These are phyloP conservation scores for Lepidocolaptes lacrymiger DNA, from an alignment of 2,797 vertebrate species.

Conservation along the genomic window DNA sequence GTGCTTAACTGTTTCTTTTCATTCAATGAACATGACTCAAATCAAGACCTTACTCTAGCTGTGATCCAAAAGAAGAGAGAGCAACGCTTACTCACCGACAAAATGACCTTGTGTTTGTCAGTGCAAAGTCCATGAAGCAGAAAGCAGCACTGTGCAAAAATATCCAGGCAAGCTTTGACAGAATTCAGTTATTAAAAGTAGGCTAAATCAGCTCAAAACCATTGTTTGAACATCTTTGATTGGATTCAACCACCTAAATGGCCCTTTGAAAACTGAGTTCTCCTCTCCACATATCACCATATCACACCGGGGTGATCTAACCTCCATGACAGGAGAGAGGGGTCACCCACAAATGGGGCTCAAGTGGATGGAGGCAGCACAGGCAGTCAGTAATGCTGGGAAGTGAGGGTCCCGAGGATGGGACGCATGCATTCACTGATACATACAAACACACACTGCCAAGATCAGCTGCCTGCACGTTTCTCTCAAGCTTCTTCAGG, in stretches of 20 bases:
- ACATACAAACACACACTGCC: rapidly evolving
- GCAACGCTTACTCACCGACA: neutral
- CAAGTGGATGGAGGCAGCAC: neutral
- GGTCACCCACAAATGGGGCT: rapidly evolving
- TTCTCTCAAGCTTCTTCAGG: neutral
- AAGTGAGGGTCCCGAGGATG: neutral
- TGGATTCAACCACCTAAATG: neutral
- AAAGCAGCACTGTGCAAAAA: neutral
- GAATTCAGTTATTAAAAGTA: neutral
- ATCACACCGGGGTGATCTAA: neutral
- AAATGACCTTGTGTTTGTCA: neutral
- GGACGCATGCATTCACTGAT: rapidly evolving
- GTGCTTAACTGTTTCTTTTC: neutral
- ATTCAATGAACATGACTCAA: neutral
- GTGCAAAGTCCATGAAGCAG: neutral
- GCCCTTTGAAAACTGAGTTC: neutral
- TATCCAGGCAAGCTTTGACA: neutral
- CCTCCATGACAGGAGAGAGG: neutral
- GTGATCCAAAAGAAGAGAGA: neutral
- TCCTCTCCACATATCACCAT: rapidly evolving
- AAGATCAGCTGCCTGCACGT: neutral
- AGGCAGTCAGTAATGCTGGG: neutral
- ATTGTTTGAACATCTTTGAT: neutral
- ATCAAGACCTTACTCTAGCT: neutral
- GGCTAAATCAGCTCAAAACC: neutral